phyloP scores from a whole-genome alignment of 2,797 vertebrate species.

The Oceanodroma leucorhoa region DNA sequence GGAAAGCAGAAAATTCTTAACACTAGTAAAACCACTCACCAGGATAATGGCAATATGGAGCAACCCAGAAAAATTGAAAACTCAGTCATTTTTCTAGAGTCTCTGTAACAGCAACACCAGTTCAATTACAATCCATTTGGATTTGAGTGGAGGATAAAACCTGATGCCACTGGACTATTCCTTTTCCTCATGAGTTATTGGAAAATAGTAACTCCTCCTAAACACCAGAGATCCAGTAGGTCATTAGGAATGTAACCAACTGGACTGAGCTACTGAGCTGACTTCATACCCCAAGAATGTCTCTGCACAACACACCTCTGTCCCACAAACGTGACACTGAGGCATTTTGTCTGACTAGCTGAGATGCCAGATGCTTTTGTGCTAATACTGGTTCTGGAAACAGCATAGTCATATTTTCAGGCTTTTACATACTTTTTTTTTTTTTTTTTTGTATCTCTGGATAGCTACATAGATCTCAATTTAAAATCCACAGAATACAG shows the following conservation, averaged over 20 bases:
- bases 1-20: neutral
- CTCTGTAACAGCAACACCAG: neutral
- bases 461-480: neutral
- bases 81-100: neutral
- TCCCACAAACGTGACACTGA: neutral
- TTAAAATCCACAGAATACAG: neutral
- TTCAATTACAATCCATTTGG: neutral
- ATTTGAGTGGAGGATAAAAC: neutral
- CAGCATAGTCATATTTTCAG: neutral
- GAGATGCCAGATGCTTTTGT: neutral
- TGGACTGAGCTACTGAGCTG: neutral
- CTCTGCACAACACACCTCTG: fast-evolving
- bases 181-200: neutral
- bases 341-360: neutral
- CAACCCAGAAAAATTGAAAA: neutral
- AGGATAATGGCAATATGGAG: neutral
- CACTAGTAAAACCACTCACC: neutral
- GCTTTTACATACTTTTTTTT: neutral
- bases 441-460: neutral
- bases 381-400: neutral
- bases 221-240: neutral
- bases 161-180: neutral
- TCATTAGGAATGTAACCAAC: neutral
- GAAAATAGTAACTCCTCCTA: neutral
- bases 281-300: neutral